Evolutionary conservation across 2,113 vertebrate species (phyloP), one percentile per base, ranked within the genome.

Genomic region (Pitta sordida): DNA sequence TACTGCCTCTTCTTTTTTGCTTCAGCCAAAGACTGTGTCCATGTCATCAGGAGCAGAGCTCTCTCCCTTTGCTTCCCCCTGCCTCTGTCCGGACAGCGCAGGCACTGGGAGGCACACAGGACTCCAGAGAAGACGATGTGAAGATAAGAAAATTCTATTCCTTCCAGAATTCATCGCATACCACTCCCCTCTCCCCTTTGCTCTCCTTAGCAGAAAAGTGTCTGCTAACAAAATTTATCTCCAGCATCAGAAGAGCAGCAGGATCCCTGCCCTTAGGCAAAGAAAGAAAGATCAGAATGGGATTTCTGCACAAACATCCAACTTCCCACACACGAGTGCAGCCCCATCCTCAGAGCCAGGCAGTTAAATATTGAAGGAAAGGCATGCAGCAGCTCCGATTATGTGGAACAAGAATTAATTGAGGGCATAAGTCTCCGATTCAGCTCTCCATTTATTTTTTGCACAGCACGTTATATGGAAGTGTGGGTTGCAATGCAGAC

Each of bases 321-420:
- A 55, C 84, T 83, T 59, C 55, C 71, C 71, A 79, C 18, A 0
- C 87, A 74, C 0, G 0, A 89, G 55, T 75, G 68, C 81, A 46
- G 83, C 58, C 59, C 75, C 91, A 49, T 91, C 85, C 62, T 65
- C 85, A 0, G 27, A 83, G 87, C 12, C 59, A 94, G 63, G 76
- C 95, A 74, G 71, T 69, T 85, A 82, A 90, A 94, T 55, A 75
- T 30, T 83, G 91, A 87, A 93, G 82, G 91, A 95, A 90, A 88
- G 56, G 85, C 93, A 88, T 70, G 85, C 64, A 91, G 90, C 82
- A 56, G 68, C 60, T 63, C 84, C 0, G 4, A 95, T 95, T 95
- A 96, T 78, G 85, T 86, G 91, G 91, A 96, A 96, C 91, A 88
- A 77, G 94, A 94, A 93, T 91, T 96, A 96, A 96, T 93, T 86